Base-by-base conservation (phyloP, 1,140 invertebrate species). In the Zaprionus nigranus region DNA sequence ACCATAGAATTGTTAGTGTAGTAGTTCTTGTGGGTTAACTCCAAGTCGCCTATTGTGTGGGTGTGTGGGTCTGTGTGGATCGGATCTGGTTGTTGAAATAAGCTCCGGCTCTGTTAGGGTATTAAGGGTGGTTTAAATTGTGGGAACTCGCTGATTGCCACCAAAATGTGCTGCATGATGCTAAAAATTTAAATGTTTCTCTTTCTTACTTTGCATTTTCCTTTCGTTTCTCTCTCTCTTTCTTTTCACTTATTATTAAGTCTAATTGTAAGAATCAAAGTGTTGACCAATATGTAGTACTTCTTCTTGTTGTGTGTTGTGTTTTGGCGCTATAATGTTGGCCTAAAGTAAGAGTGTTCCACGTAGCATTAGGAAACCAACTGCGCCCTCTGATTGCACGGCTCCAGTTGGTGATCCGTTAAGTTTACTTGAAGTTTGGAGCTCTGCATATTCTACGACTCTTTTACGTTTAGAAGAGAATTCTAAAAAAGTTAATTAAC, bases 1-100 rank as follows among this genome's bases (percentile, higher is more conserved):
- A 90, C 85, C 85, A 90, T 90, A 90, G 86, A 88, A 90, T 90
- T 85, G 49, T 73, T 85, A 61, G 69, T 80, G 82, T 81, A 75
- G 70, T 43, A 15, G 40, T 74, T 63, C 63, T 49, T 56, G 57
- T 64, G 65, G 57, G 69, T 20, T 43, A 54, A 34, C 57, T 43
- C 28, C 61, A 75, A 64, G 43, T 59, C 28, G 68, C 49, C 71
- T 74, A 57, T 60, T 70, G 60, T 73, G 61, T 76, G 72, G 60
- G 72, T 69, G 73, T 53, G 13, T 60, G 49, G 57, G 30, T 34
- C 30, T 70, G 58, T 60, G 58, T 79, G 56, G 61, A 54, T 67
- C 28, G 43, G 53, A 65, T 73, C 20, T 61, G 75, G n/a, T 79
- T 65, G 53, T 82, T 51, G 54, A 84, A 82, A 67, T 65, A 84